phyloP scores from a whole-genome alignment of 2,888 invertebrate species.

The Synanthedon tipuliformis region DNA sequence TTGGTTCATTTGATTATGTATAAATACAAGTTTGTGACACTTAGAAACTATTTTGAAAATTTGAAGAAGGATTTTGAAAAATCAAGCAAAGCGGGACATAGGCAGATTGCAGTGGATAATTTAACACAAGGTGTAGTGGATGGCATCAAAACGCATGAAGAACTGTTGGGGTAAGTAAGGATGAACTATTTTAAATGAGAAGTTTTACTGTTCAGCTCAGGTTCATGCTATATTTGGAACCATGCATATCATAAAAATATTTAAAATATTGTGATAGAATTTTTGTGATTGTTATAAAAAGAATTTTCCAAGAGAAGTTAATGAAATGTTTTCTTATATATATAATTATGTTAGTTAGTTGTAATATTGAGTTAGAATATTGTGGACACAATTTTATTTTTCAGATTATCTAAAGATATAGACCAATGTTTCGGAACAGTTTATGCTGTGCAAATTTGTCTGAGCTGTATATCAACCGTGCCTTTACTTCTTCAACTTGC shows the following conservation, averaged over 20 bases:
- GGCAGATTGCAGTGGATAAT: constrained; percentile 24
- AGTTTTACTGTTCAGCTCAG: too few species aligned
- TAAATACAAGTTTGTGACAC: constrained; percentile 53
- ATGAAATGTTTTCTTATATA: too few species aligned
- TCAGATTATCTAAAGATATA: constrained; percentile 44
- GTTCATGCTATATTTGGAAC: too few species aligned
- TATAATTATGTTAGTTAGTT: too few species aligned
- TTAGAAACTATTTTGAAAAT: constrained; percentile 42
- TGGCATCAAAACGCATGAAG: constrained; percentile 50
- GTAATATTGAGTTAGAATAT: too few species aligned
- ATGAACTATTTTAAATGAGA: too few species aligned
- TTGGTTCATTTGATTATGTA: constrained; percentile 46
- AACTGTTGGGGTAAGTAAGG: constrained; percentile 36
- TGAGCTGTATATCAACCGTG: constrained; percentile 46
- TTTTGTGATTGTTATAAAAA: too few species aligned
- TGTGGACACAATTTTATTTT: constrained; percentile 3
- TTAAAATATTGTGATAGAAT: too few species aligned
- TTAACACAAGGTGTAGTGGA: constrained; percentile 34
- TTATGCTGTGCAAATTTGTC: constrained; percentile 46
- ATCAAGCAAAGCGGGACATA: constrained; percentile 19
- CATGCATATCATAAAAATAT: too few species aligned
- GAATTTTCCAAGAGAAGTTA: too few species aligned
- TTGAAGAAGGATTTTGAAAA: constrained; percentile 28
- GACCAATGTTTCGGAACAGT: constrained; percentile 49
- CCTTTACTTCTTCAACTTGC: constrained; percentile 32